Evolutionary conservation across 2,797 vertebrate species (phyloP), one percentile per base, ranked within the genome.

Genomic region (Vireo griseus): DNA sequence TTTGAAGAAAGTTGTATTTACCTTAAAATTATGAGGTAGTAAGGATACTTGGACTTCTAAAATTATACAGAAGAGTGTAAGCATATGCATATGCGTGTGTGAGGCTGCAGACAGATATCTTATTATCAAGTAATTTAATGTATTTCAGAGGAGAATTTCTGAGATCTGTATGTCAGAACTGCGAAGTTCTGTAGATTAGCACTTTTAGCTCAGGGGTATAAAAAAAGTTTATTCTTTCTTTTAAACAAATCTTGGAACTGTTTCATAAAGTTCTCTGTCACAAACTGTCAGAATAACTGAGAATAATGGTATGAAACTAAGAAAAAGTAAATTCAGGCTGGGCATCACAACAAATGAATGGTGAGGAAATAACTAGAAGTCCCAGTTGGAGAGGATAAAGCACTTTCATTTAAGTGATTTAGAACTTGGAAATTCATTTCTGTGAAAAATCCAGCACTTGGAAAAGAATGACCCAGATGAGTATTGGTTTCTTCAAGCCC

Each of bases 401-500:
- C 18, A 79, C 58, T 94, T 96, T 94, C 55, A 95, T 94, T 88
- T 68, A 21, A 92, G 80, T 65, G 80, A 90, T 90, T 95, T 86
- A 91, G 84, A 92, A 90, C 69, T 5, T 51, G 25, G n/a, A 93
- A 91, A 92, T 81, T 50, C 19, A 88, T 40, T 95, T 66, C 62
- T 16, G 35, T 91, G 68, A 74, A 88, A 88, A 88, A 91, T 79
- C 33, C 39, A 57, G 48, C 68, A 58, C 57, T 65, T 59, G 62
- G 48, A 33, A 84, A 81, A 82, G 58, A 72, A 82, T 54, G 31
- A 88, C 33, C 54, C 50, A 90, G 54, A 75, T 25, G 24, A 69
- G 10, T 42, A 82, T 19, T 45, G 26, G 61, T 72, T 77, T 69
- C 44, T 78, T 69, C 12, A 25, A 73, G 25, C 62, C 15, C 7